Percentiles rank a stretch among this genome's conserved stretches.
Evolutionary conservation across 2,113 vertebrate genomes (phyloP).

Genomic region (Microtus oregoni): DNA sequence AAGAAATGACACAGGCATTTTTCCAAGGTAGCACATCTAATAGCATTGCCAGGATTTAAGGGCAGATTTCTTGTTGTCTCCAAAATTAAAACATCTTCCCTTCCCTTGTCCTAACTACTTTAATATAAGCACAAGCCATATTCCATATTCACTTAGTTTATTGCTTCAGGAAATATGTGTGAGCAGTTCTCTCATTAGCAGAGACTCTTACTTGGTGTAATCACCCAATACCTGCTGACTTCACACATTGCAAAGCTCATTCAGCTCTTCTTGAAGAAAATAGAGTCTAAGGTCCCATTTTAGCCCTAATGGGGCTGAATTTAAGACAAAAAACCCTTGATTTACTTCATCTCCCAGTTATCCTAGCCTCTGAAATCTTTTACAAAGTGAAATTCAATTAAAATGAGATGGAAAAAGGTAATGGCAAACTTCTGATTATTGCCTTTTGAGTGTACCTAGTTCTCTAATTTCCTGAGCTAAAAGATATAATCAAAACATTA

Average conservation of each 20-base stretch:
- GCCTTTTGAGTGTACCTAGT: background rate
- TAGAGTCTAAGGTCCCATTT: background rate
- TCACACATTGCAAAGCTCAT: background rate
- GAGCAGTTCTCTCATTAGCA: constrained; percentile 1
- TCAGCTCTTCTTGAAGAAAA: background rate
- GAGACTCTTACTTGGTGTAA: background rate
- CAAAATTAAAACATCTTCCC: background rate
- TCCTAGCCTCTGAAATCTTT: background rate
- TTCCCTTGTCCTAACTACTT: background rate
- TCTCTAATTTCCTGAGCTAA: background rate
- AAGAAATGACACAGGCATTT: background rate
- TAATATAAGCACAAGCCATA: background rate
- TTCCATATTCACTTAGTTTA: background rate
- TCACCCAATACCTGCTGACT: background rate
- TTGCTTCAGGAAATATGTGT: background rate
- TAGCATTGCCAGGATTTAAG: background rate
- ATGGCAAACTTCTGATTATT: background rate
- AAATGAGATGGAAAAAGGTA: background rate
- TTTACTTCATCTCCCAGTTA: background rate
- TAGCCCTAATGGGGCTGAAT: background rate
- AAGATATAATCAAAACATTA: background rate
- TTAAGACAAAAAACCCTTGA: background rate
- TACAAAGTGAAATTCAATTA: background rate
- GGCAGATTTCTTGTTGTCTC: background rate
- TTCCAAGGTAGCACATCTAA: background rate